A percentile compares a stretch with the other conserved stretches of the same genome.
Conservation (phyloP, 1,140 invertebrate genomes). For the Caenorhabditis remanei region DNA sequence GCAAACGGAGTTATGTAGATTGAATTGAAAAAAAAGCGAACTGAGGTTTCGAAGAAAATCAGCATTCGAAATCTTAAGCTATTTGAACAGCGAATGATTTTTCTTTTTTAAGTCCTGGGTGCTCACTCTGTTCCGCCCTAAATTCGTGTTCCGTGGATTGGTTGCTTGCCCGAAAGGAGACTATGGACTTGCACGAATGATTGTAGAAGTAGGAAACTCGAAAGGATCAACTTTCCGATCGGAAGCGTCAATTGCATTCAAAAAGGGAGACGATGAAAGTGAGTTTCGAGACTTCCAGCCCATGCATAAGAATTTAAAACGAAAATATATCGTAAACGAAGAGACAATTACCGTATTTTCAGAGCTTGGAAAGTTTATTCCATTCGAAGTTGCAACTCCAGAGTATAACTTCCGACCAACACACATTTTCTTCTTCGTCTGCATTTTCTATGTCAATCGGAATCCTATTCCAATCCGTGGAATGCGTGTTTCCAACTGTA, state of each 20-base stretch:
- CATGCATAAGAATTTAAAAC: neutral
- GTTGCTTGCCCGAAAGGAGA: slow-evolving; percentile 20
- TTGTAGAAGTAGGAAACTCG: slow-evolving; percentile 6
- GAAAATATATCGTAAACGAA: too few relatives aligned
- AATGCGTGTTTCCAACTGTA: slow-evolving; percentile 27
- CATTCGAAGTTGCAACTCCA: slow-evolving; percentile 17
- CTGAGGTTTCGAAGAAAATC: neutral
- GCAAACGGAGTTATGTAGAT: too few relatives aligned
- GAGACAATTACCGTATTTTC: neutral
- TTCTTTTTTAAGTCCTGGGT: slow-evolving; percentile 20
- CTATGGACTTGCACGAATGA: slow-evolving; percentile 15
- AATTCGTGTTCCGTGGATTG: slow-evolving; percentile 33
- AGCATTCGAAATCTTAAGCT: too few relatives aligned
- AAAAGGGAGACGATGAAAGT: slow-evolving; percentile 21
- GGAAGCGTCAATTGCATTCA: slow-evolving; percentile 21
- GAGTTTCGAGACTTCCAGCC: neutral
- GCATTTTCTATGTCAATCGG: slow-evolving; percentile 28
- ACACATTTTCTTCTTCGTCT: slow-evolving; percentile 38
- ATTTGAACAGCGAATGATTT: neutral
- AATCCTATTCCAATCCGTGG: neutral
- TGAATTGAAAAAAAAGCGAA: too few relatives aligned
- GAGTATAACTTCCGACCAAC: slow-evolving; percentile 4
- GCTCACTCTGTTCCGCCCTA: slow-evolving; percentile 9
- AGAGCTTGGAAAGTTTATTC: slow-evolving; percentile 6
- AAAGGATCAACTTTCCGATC: neutral